Percentiles rank a stretch among this genome's conserved stretches.
Evolutionary conservation across 1,140 invertebrate genomes (phyloP).

Genomic region (Acromyrmex echinatior): DNA sequence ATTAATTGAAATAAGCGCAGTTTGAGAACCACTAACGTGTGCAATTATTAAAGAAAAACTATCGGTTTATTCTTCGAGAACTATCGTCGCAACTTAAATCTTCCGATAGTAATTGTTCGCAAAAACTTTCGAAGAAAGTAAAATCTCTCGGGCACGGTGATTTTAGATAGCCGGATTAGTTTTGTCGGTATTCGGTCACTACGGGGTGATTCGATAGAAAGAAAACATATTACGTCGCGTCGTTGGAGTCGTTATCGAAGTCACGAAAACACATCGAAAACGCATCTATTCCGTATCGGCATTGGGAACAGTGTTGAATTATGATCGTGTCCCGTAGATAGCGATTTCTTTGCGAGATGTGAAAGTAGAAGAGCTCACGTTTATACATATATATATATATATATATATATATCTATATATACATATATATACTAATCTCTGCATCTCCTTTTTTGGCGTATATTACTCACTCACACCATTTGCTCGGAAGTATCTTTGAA

Average conservation of each 20-base stretch:
- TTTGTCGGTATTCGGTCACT: neutral
- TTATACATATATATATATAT: constrained; percentile 38
- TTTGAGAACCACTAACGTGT: constrained; percentile 33
- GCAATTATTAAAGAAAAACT: neutral
- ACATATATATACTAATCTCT: constrained; percentile 67
- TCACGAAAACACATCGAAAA: neutral
- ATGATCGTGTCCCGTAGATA: constrained; percentile 62
- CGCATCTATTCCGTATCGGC: constrained; percentile 23
- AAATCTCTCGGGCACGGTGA: constrained; percentile 28
- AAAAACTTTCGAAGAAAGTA: constrained; percentile 33
- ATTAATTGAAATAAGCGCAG: neutral
- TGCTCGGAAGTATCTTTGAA: constrained; percentile 69
- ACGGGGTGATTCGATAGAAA: neutral
- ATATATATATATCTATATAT: constrained; percentile 14
- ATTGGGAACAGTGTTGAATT: constrained; percentile 34
- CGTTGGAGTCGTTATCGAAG: neutral
- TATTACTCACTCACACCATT: constrained; percentile 70
- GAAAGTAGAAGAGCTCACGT: constrained; percentile 66
- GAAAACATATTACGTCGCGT: constrained; percentile 4
- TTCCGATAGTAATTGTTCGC: constrained; percentile 23
- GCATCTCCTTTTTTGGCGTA: constrained; percentile 72
- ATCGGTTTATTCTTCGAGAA: neutral
- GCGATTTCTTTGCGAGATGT: constrained; percentile 51
- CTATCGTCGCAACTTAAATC: constrained; percentile 24
- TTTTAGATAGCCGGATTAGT: constrained; percentile 24